These are phyloP conservation scores for Panzeria rudis DNA, from an alignment of 2,888 invertebrate genomes.

Conservation along the genomic window DNA sequence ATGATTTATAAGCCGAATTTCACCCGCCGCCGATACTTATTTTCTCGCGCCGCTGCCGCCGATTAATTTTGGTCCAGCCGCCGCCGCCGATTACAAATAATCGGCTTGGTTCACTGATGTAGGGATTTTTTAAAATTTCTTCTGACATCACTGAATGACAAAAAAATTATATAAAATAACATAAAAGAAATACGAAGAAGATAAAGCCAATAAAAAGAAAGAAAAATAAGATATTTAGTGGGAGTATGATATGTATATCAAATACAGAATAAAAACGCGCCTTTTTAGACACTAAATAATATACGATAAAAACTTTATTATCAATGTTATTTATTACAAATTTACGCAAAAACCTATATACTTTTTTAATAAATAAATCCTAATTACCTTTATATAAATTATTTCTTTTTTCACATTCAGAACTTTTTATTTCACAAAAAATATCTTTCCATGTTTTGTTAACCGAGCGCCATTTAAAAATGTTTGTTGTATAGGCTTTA, in stretches of 20 bases:
- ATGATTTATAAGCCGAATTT: too few relatives aligned
- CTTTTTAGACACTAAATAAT: conserved; percentile 52
- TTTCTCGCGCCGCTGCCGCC: too few relatives aligned
- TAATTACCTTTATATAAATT: conserved; percentile 48
- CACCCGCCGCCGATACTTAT: too few relatives aligned
- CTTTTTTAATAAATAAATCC: neutral
- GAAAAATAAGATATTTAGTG: conserved; percentile 50
- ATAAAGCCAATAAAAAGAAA: conserved; percentile 36
- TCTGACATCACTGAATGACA: neutral
- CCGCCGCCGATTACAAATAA: too few relatives aligned
- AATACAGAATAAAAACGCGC: conserved; percentile 64
- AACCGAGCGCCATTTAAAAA: conserved; percentile 48
- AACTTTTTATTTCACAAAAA: conserved; percentile 26
- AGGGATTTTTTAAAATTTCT: too few relatives aligned
- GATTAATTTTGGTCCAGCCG: too few relatives aligned
- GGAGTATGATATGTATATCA: conserved; percentile 27
- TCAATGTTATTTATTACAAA: neutral
- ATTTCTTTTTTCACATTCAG: conserved; percentile 23
- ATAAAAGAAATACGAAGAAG: conserved; percentile 12
- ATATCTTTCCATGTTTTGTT: conserved; percentile 37
- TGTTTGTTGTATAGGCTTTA: conserved; percentile 47
- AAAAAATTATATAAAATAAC: neutral
- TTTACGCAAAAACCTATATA: neutral
- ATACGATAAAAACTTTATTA: conserved; percentile 1
- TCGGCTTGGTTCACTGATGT: too few relatives aligned